Conservation (phyloP, 1,140 invertebrate genomes). For the Whitmania pigra region DNA sequence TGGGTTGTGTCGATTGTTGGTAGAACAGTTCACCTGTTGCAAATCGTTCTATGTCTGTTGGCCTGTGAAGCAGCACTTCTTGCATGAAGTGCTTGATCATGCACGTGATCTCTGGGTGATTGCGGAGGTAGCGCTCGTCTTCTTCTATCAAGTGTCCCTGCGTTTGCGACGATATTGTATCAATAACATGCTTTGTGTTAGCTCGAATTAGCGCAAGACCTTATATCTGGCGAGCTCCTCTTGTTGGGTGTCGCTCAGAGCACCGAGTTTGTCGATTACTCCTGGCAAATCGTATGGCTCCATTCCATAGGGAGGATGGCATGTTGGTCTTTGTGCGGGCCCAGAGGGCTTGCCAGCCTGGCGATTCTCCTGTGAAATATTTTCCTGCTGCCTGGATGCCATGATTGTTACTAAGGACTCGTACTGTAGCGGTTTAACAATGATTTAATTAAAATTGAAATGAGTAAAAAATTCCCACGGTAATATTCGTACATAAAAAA, state of each 20-base stretch:
- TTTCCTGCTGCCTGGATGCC: too few relatives aligned
- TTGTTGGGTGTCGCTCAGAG: conserved; percentile 3
- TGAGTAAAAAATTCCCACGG: too few relatives aligned
- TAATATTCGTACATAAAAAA: too few relatives aligned
- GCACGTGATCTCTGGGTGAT: not conserved
- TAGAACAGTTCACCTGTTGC: not conserved
- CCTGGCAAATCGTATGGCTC: not conserved
- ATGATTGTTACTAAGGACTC: too few relatives aligned
- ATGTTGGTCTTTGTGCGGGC: not conserved
- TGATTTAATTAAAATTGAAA: too few relatives aligned
- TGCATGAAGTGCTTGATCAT: not conserved
- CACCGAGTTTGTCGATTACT: not conserved
- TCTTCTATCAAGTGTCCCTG: not conserved
- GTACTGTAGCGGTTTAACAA: too few relatives aligned
- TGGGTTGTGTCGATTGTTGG: not conserved
- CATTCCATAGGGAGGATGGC: not conserved
- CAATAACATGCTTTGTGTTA: too few relatives aligned
- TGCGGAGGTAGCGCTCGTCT: not conserved
- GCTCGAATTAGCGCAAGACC: not conserved
- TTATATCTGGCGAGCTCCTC: not conserved
- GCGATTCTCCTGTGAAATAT: too few relatives aligned
- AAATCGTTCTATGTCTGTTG: not conserved
- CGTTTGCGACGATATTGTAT: too few relatives aligned
- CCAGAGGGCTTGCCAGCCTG: too few relatives aligned
- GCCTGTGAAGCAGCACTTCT: not conserved